Evolutionary conservation across 1,140 invertebrate species (phyloP), one percentile per base, ranked within the genome.

Genomic region (Temnothorax curvispinosus): DNA sequence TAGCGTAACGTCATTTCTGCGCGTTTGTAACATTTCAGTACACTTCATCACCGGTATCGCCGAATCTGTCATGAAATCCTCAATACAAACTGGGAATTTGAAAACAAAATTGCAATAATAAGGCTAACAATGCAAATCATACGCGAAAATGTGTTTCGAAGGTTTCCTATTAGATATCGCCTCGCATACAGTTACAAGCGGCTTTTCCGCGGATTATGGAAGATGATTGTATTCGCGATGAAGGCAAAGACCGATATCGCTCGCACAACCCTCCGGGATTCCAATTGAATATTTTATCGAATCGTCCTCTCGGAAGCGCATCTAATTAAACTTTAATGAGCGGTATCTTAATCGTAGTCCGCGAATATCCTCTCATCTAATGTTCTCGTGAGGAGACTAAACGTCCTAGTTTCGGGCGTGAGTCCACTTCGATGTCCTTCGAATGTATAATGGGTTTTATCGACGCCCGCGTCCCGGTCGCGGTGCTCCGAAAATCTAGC

Each of bases 271-370:
- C 41, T 2, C 9, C 9, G 27, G 62, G 18, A 38, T 44, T 75
- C 6, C 11, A 65, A 35, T 78, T 35, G 60, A 65, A 78, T 78
- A 78, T 9, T 78, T 78, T 65, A 78, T 65, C 60, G 27, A 78
- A 65, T 78, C 27, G 21, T 32, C 21, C 41, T 27, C 27, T 78
- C 38, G 27, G 15, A 78, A 78, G 11, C 18, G 38, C 54, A 13
- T 60, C 21, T 78, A 44, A 64, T 7, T 64, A 50, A 78, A 47
- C 27, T 27, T 65, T 47, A 65, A 78, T 41, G 27, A 65, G 15
- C 58, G 60, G n/a, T 75, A 58, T 75, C 38, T 75, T 41, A 74
- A 74, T 58, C 71, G 71, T 38, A 58, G 35, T 58, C 54, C 18
- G 54, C 21, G 72, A 58, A 75, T 78, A 78, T 65, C 3, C 27